Percentiles rank a stretch among this genome's conserved stretches.
Conservation (phyloP, 2,888 invertebrate genomes). For the Poecilobothrus nobilitatus region DNA sequence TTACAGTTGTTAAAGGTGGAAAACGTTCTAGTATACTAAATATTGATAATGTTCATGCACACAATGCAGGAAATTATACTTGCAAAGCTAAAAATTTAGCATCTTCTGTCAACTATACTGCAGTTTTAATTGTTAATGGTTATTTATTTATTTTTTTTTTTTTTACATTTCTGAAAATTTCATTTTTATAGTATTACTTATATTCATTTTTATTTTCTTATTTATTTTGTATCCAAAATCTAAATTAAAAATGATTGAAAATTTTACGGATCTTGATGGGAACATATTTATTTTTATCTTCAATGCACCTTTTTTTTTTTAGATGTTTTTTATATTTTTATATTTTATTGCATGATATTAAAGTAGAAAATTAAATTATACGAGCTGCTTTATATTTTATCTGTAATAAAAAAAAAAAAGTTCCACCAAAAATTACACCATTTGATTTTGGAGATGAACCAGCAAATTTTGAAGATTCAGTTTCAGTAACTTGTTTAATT, state of each 20-base stretch:
- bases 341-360: too few relatives aligned
- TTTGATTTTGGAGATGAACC: constrained; percentile 54
- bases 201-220: constrained; percentile 2
- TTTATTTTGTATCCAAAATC: too few relatives aligned
- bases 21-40: constrained; percentile 60
- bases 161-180: background rate
- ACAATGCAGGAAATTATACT: constrained; percentile 65
- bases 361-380: too few relatives aligned
- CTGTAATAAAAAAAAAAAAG: constrained; percentile 41
- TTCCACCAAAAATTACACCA: constrained; percentile 68
- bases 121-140: constrained; percentile 67
- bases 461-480: constrained; percentile 53
- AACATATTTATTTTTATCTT: too few relatives aligned
- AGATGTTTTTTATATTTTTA: too few relatives aligned
- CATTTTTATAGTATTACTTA: background rate
- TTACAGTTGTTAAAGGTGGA: constrained; percentile 51
- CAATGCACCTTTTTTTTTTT: too few relatives aligned
- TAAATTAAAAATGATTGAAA: too few relatives aligned
- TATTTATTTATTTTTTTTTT: too few relatives aligned
- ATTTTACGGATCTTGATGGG: too few relatives aligned
- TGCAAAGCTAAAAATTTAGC: constrained; percentile 66
- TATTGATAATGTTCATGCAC: constrained; percentile 60
- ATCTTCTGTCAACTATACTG: constrained; percentile 58
- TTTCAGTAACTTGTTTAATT: constrained; percentile 61
- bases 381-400: too few relatives aligned